Base-by-base conservation (phyloP, 2,113 vertebrate genomes). In the Cryptomyrus ogoouensis region DNA sequence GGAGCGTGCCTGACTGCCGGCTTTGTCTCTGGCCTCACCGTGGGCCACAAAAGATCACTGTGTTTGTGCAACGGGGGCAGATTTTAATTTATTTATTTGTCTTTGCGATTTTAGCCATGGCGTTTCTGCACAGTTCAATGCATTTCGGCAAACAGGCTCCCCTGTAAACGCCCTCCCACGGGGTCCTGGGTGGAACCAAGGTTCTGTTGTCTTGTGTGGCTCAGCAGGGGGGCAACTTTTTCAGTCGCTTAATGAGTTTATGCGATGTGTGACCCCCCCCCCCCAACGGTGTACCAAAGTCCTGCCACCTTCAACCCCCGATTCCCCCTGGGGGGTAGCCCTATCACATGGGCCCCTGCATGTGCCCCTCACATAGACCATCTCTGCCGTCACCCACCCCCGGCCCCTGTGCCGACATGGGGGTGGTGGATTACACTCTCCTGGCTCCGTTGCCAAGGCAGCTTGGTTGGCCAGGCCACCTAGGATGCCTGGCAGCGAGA, bases 381-480 rank as follows among this genome's bases (percentile, higher is more conserved):
- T 39, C 46, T 39, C 74, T 10, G 50, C 87, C 19, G 39, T 46
- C 77, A 15, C 42, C 52, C 1, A 49, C 70, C 66, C 77, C 46
- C 88, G 1, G 47, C 52, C 31, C 88, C 10, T 58, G 15, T 70
- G 39, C 12, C 24, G 21, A 35, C 31, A 21, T 27, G 17, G 80
- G 50, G 80, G 49, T 15, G 70, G 70, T 39, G 27, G 84, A 50
- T 91, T 31, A 86, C 31, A 42, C 58, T n/a, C 42, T 88, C 70
- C 62, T 91, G 89, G 89, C 89, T 83, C 52, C 24, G 47, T 83
- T 47, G 88, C 88, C 62, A 89, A 70, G 88, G 56, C 35, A 56
- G 50, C 44, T n/a, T 42, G 52, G 85, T 91, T 88, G 89, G 88
- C 88, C 44, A 17, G 12, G 44, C 88, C 27, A 5, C 46, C 27